Evolutionary conservation across 1,140 invertebrate genomes (phyloP), one percentile per base, ranked within the genome.

Genomic region (Radopholus similis): DNA sequence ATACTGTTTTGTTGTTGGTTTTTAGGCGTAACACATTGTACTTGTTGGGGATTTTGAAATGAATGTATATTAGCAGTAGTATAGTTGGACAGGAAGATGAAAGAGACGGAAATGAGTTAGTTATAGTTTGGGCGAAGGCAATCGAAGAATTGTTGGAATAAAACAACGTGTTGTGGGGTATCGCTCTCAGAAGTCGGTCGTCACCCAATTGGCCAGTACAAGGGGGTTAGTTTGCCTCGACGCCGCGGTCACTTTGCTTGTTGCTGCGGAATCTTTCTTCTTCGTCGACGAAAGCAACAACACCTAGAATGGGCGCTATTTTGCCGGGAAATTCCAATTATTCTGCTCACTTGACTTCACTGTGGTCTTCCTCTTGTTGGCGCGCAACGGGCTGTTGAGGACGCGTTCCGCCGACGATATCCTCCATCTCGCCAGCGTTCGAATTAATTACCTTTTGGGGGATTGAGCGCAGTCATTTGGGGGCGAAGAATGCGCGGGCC

Each of bases 381-480:
- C 35, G 35, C 9, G 30, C 54, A 18, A 18, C 15, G 38, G 58
- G 40, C 54, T 68, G 58, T 49, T 60, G 35, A 69, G 59, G 11
- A 58, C 58, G 35, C 40, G 62, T 30, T 35, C 60, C 40, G 42
- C 51, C 65, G 15, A 63, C 28, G 30, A 49, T 51, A 51, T 82
- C 79, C 15, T 66, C 72, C 38, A 77, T 65, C 40, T 80, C 77
- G 15, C 78, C 77, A 8, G 77, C 74, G 70, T 78, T 78, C 13
- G 77, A 79, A 57, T 79, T 79, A 64, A 79, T 81, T 5, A 79
- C 77, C 78, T 79, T 44, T n/a, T n/a, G n/a, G n/a, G n/a, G n/a
- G n/a, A n/a, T n/a, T 58, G 44, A 34, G 13, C 2, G 26, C 18
- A 66, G 13, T n/a, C 11, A 66, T 21, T 66, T 64, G 6, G 15